These are phyloP conservation scores for Gambusia affinis DNA, from an alignment of 2,113 vertebrate species.

Conservation along the genomic window DNA sequence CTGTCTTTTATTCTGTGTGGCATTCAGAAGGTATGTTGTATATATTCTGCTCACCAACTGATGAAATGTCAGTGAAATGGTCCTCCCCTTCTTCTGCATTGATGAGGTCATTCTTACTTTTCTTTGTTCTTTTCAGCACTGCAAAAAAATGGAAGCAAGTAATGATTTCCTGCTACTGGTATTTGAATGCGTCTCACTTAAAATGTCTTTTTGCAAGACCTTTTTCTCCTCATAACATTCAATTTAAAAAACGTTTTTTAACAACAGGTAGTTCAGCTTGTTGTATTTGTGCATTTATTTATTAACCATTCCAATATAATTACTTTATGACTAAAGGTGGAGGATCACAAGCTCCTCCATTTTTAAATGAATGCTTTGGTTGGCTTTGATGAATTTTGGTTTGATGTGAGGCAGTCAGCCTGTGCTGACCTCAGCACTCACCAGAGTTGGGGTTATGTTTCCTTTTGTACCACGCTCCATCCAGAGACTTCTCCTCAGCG, in stretches of 20 bases:
- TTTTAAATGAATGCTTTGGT: no score
- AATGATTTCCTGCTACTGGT: not conserved
- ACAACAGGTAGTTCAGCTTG: not conserved
- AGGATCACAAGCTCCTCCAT: no score
- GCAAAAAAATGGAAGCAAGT: constrained; percentile 26
- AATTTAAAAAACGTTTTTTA: not conserved
- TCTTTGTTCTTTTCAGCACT: constrained; percentile 95
- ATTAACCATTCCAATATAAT: not conserved
- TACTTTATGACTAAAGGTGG: no score
- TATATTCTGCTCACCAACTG: constrained; percentile 86
- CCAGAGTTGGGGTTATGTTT: constrained; percentile 76
- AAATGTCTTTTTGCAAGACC: not conserved
- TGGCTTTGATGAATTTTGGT: no score
- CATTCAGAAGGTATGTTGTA: no score
- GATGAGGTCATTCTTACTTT: constrained; percentile 94
- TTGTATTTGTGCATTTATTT: not conserved
- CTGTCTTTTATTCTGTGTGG: no score
- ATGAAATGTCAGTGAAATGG: constrained; percentile 94
- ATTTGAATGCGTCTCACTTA: not conserved
- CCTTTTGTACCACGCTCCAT: constrained; percentile 85
- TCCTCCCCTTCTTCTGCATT: constrained; percentile 95
- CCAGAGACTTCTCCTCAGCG: constrained; percentile 91
- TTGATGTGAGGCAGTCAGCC: no score
- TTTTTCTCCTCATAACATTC: not conserved
- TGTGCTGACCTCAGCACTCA: constrained; percentile 34